These are phyloP conservation scores for Apotomis turbidana DNA, from an alignment of 2,888 invertebrate species.

Conservation along the genomic window DNA sequence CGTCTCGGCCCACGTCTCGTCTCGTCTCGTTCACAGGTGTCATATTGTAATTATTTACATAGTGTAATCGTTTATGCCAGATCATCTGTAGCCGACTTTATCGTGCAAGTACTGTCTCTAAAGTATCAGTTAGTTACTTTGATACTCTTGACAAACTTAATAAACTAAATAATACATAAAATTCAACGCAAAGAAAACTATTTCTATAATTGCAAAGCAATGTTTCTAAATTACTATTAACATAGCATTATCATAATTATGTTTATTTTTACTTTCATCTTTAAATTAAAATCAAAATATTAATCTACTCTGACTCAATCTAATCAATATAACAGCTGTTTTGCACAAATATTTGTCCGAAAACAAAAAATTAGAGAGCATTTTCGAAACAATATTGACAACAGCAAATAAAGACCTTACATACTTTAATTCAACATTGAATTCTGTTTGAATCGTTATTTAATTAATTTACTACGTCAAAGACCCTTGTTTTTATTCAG, in stretches of 20 bases:
- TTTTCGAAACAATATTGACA: neutral
- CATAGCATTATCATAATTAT: neutral
- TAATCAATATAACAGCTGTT: neutral
- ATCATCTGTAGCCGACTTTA: too few relatives aligned
- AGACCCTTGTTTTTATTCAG: neutral
- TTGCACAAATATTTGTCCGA: conserved; percentile 1
- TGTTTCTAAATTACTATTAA: neutral
- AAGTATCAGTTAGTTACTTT: too few relatives aligned
- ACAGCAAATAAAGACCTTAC: neutral
- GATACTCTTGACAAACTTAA: too few relatives aligned
- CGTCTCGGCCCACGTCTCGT: too few relatives aligned
- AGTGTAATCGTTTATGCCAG: too few relatives aligned
- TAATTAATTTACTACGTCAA: neutral
- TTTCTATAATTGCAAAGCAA: neutral
- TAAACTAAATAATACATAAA: too few relatives aligned
- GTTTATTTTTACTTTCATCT: neutral
- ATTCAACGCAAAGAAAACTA: too few relatives aligned
- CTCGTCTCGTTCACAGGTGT: too few relatives aligned
- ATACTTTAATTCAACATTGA: neutral
- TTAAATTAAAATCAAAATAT: neutral
- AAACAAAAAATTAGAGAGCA: neutral
- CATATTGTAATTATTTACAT: too few relatives aligned
- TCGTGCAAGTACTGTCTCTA: too few relatives aligned
- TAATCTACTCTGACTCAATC: neutral
- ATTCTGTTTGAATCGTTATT: neutral